Evolutionary conservation across 2,888 invertebrate genomes (phyloP).

Genomic region (Barypeithes pellucidus): DNA sequence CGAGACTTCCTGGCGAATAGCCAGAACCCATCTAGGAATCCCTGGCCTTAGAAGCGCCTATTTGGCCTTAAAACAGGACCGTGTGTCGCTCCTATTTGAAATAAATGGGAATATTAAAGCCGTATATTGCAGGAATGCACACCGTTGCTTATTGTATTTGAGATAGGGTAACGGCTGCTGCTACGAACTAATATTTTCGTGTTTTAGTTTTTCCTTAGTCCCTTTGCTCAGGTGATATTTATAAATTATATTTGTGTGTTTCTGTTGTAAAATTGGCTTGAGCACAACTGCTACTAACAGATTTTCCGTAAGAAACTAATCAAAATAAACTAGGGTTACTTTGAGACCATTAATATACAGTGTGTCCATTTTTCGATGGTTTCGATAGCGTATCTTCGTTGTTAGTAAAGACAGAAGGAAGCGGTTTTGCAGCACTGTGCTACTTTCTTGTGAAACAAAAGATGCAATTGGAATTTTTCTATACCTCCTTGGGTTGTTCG

Average conservation of each 20-base stretch:
- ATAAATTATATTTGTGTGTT: background rate
- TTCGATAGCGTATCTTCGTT: no score
- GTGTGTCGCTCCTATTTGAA: constrained; percentile 13
- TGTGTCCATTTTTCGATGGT: no score
- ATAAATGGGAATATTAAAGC: constrained; percentile 23
- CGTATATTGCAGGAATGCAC: constrained; percentile 22
- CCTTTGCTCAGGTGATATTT: background rate
- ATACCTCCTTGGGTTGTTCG: no score
- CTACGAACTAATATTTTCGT: background rate
- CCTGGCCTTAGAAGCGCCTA: constrained; percentile 19
- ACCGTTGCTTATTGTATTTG: background rate
- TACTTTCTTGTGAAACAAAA: no score
- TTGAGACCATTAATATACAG: no score
- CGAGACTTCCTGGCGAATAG: constrained; percentile 21
- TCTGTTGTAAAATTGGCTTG: background rate
- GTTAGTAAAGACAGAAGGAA: no score
- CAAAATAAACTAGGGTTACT: no score
- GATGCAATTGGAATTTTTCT: no score
- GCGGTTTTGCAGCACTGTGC: no score
- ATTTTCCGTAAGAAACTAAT: no score
- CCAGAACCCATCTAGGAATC: constrained; percentile 16
- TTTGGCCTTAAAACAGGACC: constrained; percentile 24
- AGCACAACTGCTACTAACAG: background rate
- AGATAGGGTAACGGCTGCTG: constrained; percentile 12
- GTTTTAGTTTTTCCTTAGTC: background rate